Conservation (phyloP, 2,113 vertebrate genomes). For the Opisthocomus hoazin region DNA sequence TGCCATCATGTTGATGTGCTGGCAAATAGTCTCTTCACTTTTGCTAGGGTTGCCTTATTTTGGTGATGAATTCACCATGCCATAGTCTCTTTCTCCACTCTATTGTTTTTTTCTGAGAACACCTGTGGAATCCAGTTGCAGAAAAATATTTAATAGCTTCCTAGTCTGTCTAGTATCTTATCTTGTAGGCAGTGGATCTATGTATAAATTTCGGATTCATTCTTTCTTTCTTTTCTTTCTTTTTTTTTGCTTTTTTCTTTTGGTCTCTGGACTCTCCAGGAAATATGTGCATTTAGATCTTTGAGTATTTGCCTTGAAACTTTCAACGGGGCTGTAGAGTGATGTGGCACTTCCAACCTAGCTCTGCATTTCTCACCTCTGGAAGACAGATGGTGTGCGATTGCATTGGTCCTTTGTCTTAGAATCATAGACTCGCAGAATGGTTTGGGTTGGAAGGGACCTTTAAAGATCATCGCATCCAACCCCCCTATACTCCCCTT, state of each 20-base stretch:
- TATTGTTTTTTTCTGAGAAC: background rate
- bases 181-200: background rate
- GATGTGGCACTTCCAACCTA: background rate
- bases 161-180: background rate
- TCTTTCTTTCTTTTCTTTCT: fast-evolving
- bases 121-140: background rate
- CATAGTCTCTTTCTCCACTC: background rate
- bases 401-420: background rate
- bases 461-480: background rate
- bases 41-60: background rate
- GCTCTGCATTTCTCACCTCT: background rate
- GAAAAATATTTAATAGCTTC: background rate
- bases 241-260: fast-evolving
- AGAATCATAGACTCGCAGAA: background rate
- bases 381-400: background rate
- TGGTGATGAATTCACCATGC: background rate
- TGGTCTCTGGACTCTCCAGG: background rate
- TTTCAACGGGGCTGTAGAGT: background rate
- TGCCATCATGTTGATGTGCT: background rate
- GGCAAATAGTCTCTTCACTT: background rate
- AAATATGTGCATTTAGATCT: background rate
- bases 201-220: background rate
- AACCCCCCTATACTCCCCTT: background rate
- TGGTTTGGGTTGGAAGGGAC: background rate
- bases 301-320: background rate